phyloP scores from a whole-genome alignment of 2,113 vertebrate species.

The Megaceryle torquata region DNA sequence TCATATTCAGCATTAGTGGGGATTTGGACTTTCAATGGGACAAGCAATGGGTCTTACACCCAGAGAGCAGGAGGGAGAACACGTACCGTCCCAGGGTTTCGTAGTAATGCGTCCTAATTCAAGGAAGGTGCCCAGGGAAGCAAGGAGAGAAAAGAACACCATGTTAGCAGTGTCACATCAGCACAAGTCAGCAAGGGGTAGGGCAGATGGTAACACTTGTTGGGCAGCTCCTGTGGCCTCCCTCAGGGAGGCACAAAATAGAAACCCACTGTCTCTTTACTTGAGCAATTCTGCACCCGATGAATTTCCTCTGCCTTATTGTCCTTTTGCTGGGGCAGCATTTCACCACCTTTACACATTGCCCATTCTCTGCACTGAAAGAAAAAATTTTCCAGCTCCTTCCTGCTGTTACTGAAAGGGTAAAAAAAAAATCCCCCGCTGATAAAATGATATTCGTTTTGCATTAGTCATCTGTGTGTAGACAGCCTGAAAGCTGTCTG shows the following conservation, averaged over 20 bases:
- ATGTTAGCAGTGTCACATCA: constrained; percentile 18
- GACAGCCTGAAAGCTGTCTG: not conserved
- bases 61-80: not conserved
- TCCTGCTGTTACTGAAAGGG: not conserved
- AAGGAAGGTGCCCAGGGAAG: constrained; percentile 27
- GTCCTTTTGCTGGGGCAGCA: not conserved
- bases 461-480: not conserved
- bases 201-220: not conserved
- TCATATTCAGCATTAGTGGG: not conserved
- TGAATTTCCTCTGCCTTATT: not conserved
- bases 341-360: not conserved
- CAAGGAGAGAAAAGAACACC: constrained; percentile 60
- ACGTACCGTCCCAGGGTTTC: constrained; percentile 81
- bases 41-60: not conserved
- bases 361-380: not conserved
- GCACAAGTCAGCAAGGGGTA: not conserved
- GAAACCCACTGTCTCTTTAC: not conserved
- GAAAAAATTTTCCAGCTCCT: not conserved
- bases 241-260: not conserved
- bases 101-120: constrained; percentile 81
- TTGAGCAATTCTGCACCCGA: not conserved
- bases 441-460: not conserved
- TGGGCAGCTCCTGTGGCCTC: not conserved
- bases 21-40: not conserved
- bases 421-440: not conserved